phyloP scores from a whole-genome alignment of 2,888 invertebrate species.

The Tenodera sinensis region DNA sequence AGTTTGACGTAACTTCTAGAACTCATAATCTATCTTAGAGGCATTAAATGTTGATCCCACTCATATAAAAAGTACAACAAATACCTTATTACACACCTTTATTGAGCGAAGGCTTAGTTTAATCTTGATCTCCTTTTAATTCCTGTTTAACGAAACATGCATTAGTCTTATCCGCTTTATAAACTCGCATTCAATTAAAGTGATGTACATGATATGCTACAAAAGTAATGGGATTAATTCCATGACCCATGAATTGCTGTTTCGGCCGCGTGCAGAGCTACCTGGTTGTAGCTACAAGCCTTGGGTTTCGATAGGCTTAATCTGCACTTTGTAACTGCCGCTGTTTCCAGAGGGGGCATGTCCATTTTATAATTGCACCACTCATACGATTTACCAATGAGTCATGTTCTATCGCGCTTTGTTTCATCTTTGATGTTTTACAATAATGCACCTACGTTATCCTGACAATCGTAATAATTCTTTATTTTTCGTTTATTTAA shows the following conservation, averaged over 20 bases:
- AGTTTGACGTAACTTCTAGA: no score
- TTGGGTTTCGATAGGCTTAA: background rate
- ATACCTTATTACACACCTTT: background rate
- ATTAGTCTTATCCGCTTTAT: background rate
- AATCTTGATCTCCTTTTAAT: background rate
- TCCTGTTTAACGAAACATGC: background rate
- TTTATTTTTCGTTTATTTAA: no score
- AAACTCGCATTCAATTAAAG: background rate
- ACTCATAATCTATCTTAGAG: no score
- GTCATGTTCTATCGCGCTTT: no score
- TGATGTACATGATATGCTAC: background rate
- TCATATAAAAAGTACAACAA: no score
- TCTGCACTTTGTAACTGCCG: background rate
- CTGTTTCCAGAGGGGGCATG: background rate
- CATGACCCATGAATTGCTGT: background rate
- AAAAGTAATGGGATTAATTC: background rate
- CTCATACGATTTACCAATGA: background rate
- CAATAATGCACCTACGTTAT: no score
- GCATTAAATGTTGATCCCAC: no score
- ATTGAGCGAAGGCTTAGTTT: background rate
- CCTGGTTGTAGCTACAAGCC: background rate
- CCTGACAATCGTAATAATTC: no score
- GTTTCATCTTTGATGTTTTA: no score
- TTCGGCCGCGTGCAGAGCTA: background rate
- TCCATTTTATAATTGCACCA: background rate